Percentiles rank a stretch among this genome's conserved stretches.
These are phyloP conservation scores for Automeris io DNA, from an alignment of 2,888 invertebrate genomes.

Conservation along the genomic window DNA sequence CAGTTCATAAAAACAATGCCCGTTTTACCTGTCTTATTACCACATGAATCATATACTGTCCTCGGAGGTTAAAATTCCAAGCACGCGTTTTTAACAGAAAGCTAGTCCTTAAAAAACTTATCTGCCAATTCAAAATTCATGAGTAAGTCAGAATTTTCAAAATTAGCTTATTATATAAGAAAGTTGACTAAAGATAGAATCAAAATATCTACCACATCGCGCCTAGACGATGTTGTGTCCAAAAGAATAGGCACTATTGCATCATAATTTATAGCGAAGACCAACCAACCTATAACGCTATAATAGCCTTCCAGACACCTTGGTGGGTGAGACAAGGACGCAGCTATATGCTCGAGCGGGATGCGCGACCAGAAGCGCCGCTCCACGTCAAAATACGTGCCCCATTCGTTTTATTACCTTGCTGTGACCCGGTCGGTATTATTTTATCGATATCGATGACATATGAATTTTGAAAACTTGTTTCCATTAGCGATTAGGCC, in stretches of 20 bases:
- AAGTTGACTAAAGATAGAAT: constrained; percentile 8
- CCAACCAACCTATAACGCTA: constrained; percentile 57
- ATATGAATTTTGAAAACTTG: constrained; percentile 2
- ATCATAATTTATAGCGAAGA: constrained; percentile 70
- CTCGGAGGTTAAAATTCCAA: too few relatives aligned
- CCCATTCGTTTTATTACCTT: constrained; percentile 74
- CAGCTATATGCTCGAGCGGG: constrained; percentile 36
- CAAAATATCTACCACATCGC: constrained; percentile 8
- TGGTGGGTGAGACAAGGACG: constrained; percentile 44
- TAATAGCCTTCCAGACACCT: constrained; percentile 73
- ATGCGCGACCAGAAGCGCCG: constrained; percentile 72
- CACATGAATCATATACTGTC: too few relatives aligned
- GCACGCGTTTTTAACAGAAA: too few relatives aligned
- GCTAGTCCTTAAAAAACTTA: too few relatives aligned
- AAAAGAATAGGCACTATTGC: constrained; percentile 69
- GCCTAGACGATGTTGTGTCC: constrained; percentile 26
- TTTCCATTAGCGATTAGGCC: too few relatives aligned
- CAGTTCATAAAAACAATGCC: too few relatives aligned
- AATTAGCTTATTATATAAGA: too few relatives aligned
- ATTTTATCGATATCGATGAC: constrained; percentile 42
- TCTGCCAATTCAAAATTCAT: too few relatives aligned
- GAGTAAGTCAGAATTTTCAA: too few relatives aligned
- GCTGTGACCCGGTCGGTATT: constrained; percentile 31
- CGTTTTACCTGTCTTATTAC: too few relatives aligned
- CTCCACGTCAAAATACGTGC: constrained; percentile 77